phyloP scores from a whole-genome alignment of 2,888 invertebrate species.

The Pristionchus mayeri region DNA sequence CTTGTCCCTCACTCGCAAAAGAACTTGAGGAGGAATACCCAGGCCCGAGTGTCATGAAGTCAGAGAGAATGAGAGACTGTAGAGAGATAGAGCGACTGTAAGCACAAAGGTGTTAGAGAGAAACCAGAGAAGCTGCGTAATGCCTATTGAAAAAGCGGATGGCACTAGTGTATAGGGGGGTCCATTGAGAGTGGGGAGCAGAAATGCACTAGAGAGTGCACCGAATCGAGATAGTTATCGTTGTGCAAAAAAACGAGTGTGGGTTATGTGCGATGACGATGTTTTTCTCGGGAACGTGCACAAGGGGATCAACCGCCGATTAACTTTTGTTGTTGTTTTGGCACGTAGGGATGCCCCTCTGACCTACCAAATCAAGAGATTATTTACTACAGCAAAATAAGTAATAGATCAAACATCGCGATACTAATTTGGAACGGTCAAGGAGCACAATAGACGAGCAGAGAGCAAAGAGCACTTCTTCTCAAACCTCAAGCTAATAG shows the following conservation, averaged over 20 bases:
- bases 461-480: too few species aligned
- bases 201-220: not conserved
- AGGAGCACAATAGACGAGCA: too few species aligned
- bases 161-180: not conserved
- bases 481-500: too few species aligned
- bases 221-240: not conserved
- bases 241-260: not conserved
- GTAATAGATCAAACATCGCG: too few species aligned
- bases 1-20: not conserved
- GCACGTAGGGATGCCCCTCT: not conserved
- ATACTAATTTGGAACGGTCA: too few species aligned
- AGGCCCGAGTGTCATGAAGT: not conserved
- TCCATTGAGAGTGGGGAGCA: not conserved
- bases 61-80: not conserved
- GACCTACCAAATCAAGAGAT: too few species aligned
- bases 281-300: not conserved
- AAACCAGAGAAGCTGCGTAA: not conserved
- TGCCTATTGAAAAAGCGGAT: not conserved
- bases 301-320: not conserved
- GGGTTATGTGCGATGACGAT: conserved; percentile 13
- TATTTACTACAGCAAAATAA: too few species aligned
- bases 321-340: not conserved
- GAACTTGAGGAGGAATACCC: conserved; percentile 27
- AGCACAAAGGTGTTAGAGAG: too few species aligned
- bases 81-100: conserved; percentile 2